phyloP scores from a whole-genome alignment of 1,140 invertebrate species.

The Drosophila ogumai region DNA sequence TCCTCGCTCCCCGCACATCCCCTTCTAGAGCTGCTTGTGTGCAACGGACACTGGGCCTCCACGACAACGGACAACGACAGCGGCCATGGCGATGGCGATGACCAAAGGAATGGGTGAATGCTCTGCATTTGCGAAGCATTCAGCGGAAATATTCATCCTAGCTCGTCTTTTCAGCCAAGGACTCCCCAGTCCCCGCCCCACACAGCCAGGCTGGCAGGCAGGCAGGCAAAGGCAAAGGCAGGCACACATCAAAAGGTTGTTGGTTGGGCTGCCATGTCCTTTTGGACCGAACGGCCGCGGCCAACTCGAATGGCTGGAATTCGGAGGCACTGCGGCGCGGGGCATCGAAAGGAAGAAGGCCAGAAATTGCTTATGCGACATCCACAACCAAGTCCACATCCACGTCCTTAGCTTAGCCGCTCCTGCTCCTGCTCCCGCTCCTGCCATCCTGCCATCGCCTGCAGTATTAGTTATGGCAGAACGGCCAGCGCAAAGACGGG shows the following conservation, averaged over 20 bases:
- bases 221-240: conserved; percentile 1
- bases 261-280: conserved; percentile 60
- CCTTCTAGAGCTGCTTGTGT: conserved; percentile 10
- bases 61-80: conserved; percentile 38
- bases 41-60: conserved; percentile 27
- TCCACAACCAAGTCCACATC: conserved; percentile 62
- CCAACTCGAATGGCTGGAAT: conserved; percentile 33
- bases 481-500: conserved; percentile 45
- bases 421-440: conserved; percentile 18
- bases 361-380: conserved; percentile 83
- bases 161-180: conserved; percentile 72
- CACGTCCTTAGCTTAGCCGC: conserved; percentile 17
- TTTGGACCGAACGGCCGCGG: conserved; percentile 37
- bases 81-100: conserved; percentile 68
- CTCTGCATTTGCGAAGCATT: conserved; percentile 80
- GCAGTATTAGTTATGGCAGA: conserved; percentile 72
- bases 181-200: conserved; percentile 23
- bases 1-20: background rate
- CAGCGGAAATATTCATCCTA: conserved; percentile 80
- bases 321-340: conserved; percentile 17
- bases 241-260: conserved; percentile 71
- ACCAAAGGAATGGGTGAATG: conserved; percentile 81
- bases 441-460: conserved; percentile 42
- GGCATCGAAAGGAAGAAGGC: conserved; percentile 27
- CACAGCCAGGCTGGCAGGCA: background rate